These are phyloP conservation scores for Thalassoma bifasciatum DNA, from an alignment of 2,113 vertebrate species.

Conservation along the genomic window DNA sequence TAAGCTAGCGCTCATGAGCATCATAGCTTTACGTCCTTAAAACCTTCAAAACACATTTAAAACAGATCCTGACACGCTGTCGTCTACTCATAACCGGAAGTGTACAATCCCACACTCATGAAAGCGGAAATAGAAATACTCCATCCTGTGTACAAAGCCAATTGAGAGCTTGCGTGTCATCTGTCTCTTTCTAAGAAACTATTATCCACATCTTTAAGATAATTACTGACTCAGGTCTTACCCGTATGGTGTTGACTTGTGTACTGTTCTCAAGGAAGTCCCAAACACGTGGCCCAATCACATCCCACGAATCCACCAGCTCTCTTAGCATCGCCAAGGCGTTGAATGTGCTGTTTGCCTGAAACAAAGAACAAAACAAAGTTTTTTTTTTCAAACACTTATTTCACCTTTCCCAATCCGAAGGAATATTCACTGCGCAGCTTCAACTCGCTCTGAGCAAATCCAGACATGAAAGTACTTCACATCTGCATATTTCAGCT, in stretches of 20 bases:
- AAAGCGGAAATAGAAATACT: too few relatives aligned
- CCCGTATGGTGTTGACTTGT: conserved; percentile 91
- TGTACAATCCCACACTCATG: too few relatives aligned
- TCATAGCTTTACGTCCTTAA: too few relatives aligned
- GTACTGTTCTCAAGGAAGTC: conserved; percentile 88
- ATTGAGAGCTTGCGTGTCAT: too few relatives aligned
- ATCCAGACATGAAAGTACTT: conserved; percentile 47
- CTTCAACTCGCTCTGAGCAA: conserved; percentile 12
- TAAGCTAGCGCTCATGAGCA: too few relatives aligned
- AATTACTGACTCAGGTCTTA: conserved; percentile 70
- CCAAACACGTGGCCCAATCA: conserved; percentile 88
- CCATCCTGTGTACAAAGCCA: too few relatives aligned
- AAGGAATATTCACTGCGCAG: conserved; percentile 17
- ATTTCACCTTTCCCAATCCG: conserved; percentile 15
- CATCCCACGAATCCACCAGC: conserved; percentile 88
- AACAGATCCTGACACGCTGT: too few relatives aligned
- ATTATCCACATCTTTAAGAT: background rate
- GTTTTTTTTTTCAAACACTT: conserved; percentile 20
- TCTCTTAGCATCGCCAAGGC: conserved; percentile 89
- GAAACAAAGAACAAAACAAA: conserved; percentile 46
- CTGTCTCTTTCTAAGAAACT: too few relatives aligned
- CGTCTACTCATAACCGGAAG: too few relatives aligned
- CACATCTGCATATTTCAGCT: conserved; percentile 40
- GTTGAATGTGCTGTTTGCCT: conserved; percentile 96
- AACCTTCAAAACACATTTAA: too few relatives aligned